A percentile compares a stretch with the other conserved stretches of the same genome.
phyloP scores from a whole-genome alignment of 2,888 invertebrate species.

The Brassicogethes aeneus region DNA sequence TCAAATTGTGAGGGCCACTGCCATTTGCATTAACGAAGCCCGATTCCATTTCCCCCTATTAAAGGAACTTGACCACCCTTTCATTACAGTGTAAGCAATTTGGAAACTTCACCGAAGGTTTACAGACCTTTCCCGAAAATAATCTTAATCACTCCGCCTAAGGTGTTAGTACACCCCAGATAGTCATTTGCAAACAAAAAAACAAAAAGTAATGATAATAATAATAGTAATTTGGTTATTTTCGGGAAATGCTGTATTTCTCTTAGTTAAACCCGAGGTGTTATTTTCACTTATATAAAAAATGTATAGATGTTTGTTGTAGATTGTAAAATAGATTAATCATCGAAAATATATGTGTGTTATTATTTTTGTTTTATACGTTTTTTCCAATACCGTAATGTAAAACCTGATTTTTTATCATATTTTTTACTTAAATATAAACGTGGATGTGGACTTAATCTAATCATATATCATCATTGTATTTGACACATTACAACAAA shows the following conservation, averaged over 20 bases:
- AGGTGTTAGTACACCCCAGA: too few relatives aligned
- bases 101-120: conserved; percentile 24
- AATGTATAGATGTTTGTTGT: conserved; percentile 37
- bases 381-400: conserved; percentile 14
- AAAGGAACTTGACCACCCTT: conserved; percentile 22
- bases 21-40: conserved; percentile 21
- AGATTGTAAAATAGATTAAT: conserved; percentile 31
- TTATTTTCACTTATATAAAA: conserved; percentile 19
- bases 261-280: conserved; percentile 22
- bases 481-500: conserved; percentile 29
- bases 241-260: too few relatives aligned
- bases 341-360: conserved; percentile 24
- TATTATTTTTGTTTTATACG: conserved; percentile 10
- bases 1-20: conserved; percentile 18
- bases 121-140: too few relatives aligned
- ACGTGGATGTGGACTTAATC: conserved; percentile 30
- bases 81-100: conserved; percentile 20
- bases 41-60: conserved; percentile 12
- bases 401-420: conserved; percentile 18
- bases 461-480: conserved; percentile 26
- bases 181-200: too few relatives aligned
- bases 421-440: conserved; percentile 31
- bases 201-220: too few relatives aligned
- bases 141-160: too few relatives aligned
- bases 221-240: too few relatives aligned